Evolutionary conservation across 2,113 vertebrate genomes (phyloP).

Genomic region (Myrmophylax atrothorax): DNA sequence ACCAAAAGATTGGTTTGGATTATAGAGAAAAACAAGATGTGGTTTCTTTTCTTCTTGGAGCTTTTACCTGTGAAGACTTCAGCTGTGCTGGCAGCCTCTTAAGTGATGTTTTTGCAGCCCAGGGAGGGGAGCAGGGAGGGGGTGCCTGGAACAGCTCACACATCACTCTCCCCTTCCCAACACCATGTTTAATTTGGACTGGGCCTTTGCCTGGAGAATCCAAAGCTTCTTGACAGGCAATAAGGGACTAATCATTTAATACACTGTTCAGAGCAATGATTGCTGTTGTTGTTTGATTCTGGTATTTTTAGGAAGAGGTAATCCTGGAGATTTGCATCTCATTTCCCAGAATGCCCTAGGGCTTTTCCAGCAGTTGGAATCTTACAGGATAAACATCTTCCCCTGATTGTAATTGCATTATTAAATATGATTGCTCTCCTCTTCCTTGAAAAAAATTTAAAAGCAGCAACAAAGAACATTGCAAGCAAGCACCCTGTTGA

Average conservation of each 20-base stretch:
- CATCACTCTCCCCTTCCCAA: fast-evolving
- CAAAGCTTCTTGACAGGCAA: not conserved
- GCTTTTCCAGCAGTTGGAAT: slow-evolving; percentile 61
- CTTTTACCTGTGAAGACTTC: not conserved
- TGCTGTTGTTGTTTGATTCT: slow-evolving; percentile 24
- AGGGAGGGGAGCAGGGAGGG: not conserved
- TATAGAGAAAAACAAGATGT: not conserved
- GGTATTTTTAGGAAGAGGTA: slow-evolving; percentile 55
- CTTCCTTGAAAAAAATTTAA: slow-evolving; percentile 26
- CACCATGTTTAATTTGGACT: not conserved
- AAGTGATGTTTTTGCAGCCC: not conserved
- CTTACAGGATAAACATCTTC: slow-evolving; percentile 59
- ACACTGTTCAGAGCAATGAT: not conserved
- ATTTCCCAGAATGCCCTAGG: slow-evolving; percentile 54
- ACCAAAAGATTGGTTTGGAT: not conserved
- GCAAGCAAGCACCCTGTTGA: not conserved
- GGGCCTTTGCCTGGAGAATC: not conserved
- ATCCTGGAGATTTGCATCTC: slow-evolving; percentile 64
- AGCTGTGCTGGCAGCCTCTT: not conserved
- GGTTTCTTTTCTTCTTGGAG: not conserved
- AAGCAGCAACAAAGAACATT: slow-evolving; percentile 49
- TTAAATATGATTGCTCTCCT: slow-evolving; percentile 61
- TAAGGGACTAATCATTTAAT: not conserved
- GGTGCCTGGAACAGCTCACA: not conserved
- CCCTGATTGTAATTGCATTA: slow-evolving; percentile 66